Conservation (phyloP, 1,140 invertebrate species). For the Riptortus pedestris region DNA sequence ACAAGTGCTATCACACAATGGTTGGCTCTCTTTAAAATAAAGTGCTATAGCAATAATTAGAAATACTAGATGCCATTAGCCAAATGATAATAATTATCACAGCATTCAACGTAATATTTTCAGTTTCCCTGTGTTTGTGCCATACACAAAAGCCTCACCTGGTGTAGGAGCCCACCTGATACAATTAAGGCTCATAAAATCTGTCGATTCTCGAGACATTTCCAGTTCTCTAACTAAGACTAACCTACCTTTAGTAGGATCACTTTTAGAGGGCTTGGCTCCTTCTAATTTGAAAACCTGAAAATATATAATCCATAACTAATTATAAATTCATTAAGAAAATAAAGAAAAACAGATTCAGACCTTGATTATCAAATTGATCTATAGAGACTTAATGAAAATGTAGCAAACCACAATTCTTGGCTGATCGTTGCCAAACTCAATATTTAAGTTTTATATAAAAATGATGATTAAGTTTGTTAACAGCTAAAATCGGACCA, state of each 20-base stretch:
- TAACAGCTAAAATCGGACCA: no score
- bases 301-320: not conserved
- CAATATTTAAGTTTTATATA: no score
- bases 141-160: constrained; percentile 74
- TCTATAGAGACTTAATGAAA: no score
- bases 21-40: no score
- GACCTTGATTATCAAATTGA: no score
- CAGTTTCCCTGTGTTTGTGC: constrained; percentile 71
- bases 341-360: no score
- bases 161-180: constrained; percentile 70
- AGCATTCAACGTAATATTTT: constrained; percentile 52
- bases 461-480: no score
- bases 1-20: no score
- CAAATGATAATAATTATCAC: not conserved
- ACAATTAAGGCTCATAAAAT: constrained; percentile 64
- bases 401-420: no score
- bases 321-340: not conserved
- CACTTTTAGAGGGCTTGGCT: constrained; percentile 30
- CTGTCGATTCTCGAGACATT: constrained; percentile 44
- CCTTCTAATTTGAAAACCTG: constrained; percentile 38
- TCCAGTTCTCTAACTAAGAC: constrained; percentile 49
- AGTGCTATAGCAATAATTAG: no score
- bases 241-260: constrained; percentile 39
- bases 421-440: no score
- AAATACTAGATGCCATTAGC: no score